A percentile compares a stretch with the other conserved stretches of the same genome.
These are phyloP conservation scores for Acronicta alni DNA, from an alignment of 2,888 invertebrate species.

Conservation along the genomic window DNA sequence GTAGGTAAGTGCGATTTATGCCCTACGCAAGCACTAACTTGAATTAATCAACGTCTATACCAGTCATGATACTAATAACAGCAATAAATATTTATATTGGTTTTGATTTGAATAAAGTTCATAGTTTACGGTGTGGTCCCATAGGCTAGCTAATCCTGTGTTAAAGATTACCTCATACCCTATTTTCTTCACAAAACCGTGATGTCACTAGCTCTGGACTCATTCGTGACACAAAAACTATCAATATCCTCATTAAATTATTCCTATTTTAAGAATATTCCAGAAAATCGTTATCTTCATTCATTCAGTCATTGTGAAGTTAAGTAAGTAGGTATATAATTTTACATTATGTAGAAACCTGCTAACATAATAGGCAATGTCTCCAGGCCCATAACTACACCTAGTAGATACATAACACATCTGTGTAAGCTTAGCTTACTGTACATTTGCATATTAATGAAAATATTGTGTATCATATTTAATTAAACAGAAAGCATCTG, in stretches of 20 bases:
- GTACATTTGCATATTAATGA: background rate
- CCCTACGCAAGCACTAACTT: no score
- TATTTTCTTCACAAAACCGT: constrained; percentile 43
- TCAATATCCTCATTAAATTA: constrained; percentile 1
- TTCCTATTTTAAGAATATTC: background rate
- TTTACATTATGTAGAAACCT: background rate
- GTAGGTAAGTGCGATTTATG: no score
- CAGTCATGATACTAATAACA: no score
- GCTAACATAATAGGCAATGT: background rate
- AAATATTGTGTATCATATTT: background rate
- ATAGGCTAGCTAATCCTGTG: constrained; percentile 8
- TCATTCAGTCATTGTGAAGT: no score
- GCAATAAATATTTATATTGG: no score
- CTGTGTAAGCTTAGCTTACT: constrained; percentile 4
- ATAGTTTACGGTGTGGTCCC: constrained; percentile 6
- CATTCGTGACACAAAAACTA: constrained; percentile 29
- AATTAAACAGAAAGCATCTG: background rate
- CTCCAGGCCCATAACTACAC: background rate
- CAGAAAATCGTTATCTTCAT: background rate
- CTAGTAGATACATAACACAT: background rate
- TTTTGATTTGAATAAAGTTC: constrained; percentile 4
- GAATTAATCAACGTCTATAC: no score
- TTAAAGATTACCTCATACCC: constrained; percentile 43
- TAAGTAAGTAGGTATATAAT: no score
- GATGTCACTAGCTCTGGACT: constrained; percentile 43